Conservation (phyloP, 1,140 invertebrate species). For the Drosophila sucinea region DNA sequence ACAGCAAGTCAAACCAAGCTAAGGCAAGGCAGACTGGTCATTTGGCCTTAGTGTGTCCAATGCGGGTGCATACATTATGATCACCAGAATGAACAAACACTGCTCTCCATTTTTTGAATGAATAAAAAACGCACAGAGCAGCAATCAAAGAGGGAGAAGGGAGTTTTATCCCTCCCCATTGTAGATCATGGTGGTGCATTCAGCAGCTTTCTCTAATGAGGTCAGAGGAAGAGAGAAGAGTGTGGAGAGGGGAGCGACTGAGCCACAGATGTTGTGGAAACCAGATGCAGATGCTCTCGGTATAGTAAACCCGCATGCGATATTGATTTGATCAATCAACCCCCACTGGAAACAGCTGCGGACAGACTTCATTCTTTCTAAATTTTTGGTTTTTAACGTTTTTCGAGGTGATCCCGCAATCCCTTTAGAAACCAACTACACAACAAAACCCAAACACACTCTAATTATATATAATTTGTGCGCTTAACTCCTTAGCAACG, state of each 20-base stretch:
- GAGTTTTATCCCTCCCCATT: slow-evolving; percentile 26
- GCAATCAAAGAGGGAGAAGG: slow-evolving; percentile 51
- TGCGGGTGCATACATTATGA: slow-evolving; percentile 57
- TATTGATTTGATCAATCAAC: slow-evolving; percentile 63
- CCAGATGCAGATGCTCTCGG: slow-evolving; percentile 29
- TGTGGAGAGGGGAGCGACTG: slow-evolving; percentile 29
- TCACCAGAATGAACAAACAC: slow-evolving; percentile 38
- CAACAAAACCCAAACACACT: slow-evolving; percentile 22
- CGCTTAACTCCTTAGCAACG: slow-evolving; percentile 44
- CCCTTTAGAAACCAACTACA: too few species aligned
- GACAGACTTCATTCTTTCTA: slow-evolving; percentile 22
- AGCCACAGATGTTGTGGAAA: slow-evolving; percentile 74
- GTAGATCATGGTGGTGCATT: slow-evolving; percentile 56
- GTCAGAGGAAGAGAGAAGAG: slow-evolving; percentile 39
- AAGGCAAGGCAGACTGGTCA: slow-evolving; percentile 28
- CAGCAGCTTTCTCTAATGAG: slow-evolving; percentile 59
- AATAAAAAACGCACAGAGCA: slow-evolving; percentile 6
- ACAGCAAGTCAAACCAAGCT: slow-evolving; percentile 29
- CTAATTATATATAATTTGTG: slow-evolving; percentile 61
- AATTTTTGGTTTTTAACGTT: too few species aligned
- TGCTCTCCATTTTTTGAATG: slow-evolving; percentile 27
- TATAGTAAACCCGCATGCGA: slow-evolving; percentile 64
- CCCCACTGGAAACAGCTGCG: slow-evolving; percentile 58
- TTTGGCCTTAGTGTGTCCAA: slow-evolving; percentile 17
- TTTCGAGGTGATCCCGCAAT: slow-evolving; percentile 14